Conservation (phyloP, 2,113 vertebrate species). For the Ploceus nigricollis region DNA sequence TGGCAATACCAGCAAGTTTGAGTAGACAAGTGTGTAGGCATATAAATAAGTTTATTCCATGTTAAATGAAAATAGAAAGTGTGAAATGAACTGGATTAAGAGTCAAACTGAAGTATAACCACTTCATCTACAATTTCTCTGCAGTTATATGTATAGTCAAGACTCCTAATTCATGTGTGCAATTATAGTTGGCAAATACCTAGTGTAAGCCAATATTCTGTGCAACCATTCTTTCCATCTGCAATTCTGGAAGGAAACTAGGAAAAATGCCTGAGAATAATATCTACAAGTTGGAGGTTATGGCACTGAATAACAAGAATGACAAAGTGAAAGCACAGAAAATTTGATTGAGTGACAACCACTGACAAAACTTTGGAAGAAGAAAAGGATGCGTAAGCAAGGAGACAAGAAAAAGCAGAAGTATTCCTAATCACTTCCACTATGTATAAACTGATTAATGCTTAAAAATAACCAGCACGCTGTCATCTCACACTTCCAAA, state of each 20-base stretch:
- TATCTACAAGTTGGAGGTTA: neutral
- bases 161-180: neutral
- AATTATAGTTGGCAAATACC: neutral
- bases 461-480: constrained; percentile 32
- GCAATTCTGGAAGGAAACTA: neutral
- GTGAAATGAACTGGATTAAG: neutral
- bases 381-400: neutral
- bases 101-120: neutral
- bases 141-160: neutral
- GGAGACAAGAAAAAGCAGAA: neutral
- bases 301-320: neutral
- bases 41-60: neutral
- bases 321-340: neutral
- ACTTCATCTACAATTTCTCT: neutral
- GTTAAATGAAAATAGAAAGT: neutral
- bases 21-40: neutral
- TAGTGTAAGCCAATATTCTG: neutral
- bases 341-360: constrained; percentile 16
- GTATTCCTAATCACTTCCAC: constrained; percentile 22
- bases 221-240: neutral
- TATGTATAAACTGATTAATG: neutral
- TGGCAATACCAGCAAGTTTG: neutral
- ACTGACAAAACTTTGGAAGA: constrained; percentile 38
- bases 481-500: constrained; percentile 36
- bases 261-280: neutral